Evolutionary conservation across 2,113 vertebrate species (phyloP).

Genomic region (Halichoerus grypus): DNA sequence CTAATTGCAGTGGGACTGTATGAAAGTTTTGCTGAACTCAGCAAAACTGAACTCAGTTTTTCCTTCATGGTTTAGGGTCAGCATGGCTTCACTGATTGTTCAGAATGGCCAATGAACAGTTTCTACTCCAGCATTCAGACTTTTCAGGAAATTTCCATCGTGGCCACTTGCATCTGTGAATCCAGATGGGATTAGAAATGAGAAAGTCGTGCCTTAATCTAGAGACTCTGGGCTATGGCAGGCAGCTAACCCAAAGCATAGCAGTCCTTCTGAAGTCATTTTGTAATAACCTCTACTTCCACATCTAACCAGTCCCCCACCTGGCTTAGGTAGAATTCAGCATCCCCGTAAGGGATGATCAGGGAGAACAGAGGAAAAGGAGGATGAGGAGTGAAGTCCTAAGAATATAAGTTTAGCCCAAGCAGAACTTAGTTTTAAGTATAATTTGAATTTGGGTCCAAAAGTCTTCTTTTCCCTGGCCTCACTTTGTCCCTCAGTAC

Average conservation of each 20-base stretch:
- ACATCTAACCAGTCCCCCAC: conserved; percentile 25
- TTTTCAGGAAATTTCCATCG: conserved; percentile 17
- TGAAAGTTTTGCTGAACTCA: conserved; percentile 63
- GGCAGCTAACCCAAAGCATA: not conserved
- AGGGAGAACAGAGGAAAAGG: not conserved
- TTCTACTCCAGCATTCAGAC: not conserved
- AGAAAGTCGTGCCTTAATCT: not conserved
- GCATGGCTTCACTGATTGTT: not conserved
- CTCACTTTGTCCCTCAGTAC: conserved; percentile 19
- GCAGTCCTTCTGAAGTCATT: conserved; percentile 23
- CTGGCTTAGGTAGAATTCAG: conserved; percentile 4
- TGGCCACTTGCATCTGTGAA: not conserved
- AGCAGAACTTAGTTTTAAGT: conserved; percentile 45
- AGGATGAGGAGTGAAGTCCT: not conserved
- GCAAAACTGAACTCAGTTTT: conserved; percentile 57
- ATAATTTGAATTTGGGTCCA: conserved; percentile 37
- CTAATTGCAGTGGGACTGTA: conserved; percentile 54
- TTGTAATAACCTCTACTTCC: not conserved
- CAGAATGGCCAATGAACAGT: not conserved
- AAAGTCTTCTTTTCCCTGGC: not conserved
- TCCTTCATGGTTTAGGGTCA: conserved; percentile 34
- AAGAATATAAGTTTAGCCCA: not conserved
- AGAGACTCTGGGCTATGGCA: not conserved
- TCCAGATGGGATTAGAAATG: not conserved
- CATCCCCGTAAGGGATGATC: not conserved